Conservation (phyloP, 1,140 invertebrate species). For the Coenobita brevimanus region DNA sequence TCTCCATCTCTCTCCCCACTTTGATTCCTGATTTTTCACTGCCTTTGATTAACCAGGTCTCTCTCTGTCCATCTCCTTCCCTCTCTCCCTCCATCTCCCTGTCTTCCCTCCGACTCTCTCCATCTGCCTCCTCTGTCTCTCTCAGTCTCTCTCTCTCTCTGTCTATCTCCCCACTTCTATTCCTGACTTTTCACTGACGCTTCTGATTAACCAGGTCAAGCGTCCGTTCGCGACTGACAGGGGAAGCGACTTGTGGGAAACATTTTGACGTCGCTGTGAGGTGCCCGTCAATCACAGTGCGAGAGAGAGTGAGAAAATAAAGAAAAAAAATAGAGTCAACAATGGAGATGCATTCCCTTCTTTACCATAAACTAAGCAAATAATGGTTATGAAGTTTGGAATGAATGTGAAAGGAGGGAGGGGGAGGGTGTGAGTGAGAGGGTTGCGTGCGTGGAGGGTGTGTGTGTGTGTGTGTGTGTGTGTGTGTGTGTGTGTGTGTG, state of each 20-base stretch:
- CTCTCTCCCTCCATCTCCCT: too few species aligned
- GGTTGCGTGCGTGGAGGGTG: not conserved
- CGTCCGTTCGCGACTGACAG: slow-evolving; percentile 23
- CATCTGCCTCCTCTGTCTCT: too few species aligned
- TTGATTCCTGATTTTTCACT: slow-evolving; percentile 20
- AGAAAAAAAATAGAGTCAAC: not conserved
- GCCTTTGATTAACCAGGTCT: slow-evolving; percentile 29
- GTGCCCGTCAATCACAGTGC: slow-evolving; percentile 13
- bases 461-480: not conserved
- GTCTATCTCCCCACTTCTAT: slow-evolving; percentile 18
- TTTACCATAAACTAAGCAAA: slow-evolving; percentile 19
- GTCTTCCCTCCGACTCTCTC: too few species aligned
- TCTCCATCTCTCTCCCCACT: too few species aligned
- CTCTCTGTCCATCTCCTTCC: too few species aligned
- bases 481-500: not conserved
- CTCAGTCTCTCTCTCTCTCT: not conserved
- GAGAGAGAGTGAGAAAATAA: too few species aligned
- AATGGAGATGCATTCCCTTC: not conserved
- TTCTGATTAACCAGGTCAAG: slow-evolving; percentile 25
- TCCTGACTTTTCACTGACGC: slow-evolving; percentile 37
- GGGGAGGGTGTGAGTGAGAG: not conserved
- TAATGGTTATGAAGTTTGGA: not conserved
- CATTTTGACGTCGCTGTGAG: slow-evolving; percentile 16
- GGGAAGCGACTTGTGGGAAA: slow-evolving; percentile 25
- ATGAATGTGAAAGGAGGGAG: not conserved